Base-by-base conservation (phyloP, 2,888 invertebrate genomes). In the Campaea margaritaria region DNA sequence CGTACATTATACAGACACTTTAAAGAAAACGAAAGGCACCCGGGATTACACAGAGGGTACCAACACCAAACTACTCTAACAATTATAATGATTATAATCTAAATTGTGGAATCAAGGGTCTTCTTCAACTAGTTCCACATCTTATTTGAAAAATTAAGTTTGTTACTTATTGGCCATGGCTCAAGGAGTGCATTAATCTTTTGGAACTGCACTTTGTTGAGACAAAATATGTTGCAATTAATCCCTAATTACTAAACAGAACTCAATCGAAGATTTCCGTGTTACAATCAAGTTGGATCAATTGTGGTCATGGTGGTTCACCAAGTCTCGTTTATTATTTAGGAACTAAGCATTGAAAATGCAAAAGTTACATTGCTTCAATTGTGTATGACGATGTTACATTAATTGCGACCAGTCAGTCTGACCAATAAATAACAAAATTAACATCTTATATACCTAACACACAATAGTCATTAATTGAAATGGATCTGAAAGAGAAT, bases 1-100 rank as follows among this genome's bases (percentile, higher is more conserved):
- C 96, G 93, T 95, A 95, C 95, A 95, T 95, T 95, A 96, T 96
- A 96, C 95, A 96, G 95, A 94, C 91, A 91, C 85, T 85, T 87
- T 74, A 82, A 81, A 83, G 81, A 77, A 83, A 90, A 91, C 87
- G 83, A 92, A 91, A 85, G 93, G 91, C 90, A 92, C 93, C 93
- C 93, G 69, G 80, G 86, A 88, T 89, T 93, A 93, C 86, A 93
- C 81, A 85, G 82, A 78, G 93, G 92, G 90, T 86, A 87, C 91
- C 91, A 80, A 91, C 90, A 91, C 90, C 87, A 76, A 61, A 92
- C 93, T 93, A 93, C 87, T 86, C 93, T 93, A 93, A 89, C 83
- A 87, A 89, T 89, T 54, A 55, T 87, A 88, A 82, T 89, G 86
- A 89, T 89, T 91, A 91, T 3, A 82, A 83, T 82, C 88, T 89